These are phyloP conservation scores for Steinernema hermaphroditum DNA, from an alignment of 2,888 invertebrate genomes.

Conservation along the genomic window DNA sequence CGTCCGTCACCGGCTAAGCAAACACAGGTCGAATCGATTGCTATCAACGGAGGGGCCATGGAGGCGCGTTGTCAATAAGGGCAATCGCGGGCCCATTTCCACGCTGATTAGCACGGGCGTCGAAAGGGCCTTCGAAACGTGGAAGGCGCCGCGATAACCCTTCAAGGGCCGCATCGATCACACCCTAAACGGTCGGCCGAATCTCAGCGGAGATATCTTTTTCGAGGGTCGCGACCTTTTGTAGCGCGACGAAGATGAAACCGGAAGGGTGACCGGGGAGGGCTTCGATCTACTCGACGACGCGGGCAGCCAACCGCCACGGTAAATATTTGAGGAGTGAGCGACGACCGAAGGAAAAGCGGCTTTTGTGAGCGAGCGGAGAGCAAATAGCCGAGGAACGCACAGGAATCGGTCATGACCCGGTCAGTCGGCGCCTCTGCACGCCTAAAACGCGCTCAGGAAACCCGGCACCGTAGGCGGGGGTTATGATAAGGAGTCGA, in stretches of 20 bases:
- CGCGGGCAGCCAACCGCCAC: slow-evolving; percentile 25
- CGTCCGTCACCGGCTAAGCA: slow-evolving; percentile 11
- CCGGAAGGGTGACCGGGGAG: neutral
- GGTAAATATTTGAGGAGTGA: slow-evolving; percentile 28
- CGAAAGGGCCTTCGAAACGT: too few relatives aligned
- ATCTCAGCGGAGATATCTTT: neutral
- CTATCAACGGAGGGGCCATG: slow-evolving; percentile 25
- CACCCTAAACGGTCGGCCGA: neutral
- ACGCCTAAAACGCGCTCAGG: too few relatives aligned
- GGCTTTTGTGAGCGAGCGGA: slow-evolving; percentile 16
- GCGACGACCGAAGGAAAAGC: slow-evolving; percentile 27
- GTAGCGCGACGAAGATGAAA: slow-evolving; percentile 18
- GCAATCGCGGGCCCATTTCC: neutral
- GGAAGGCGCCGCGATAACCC: too few relatives aligned
- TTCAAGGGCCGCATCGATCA: neutral
- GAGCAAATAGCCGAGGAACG: slow-evolving; percentile 9
- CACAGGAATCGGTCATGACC: neutral
- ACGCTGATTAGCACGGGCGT: slow-evolving; percentile 13
- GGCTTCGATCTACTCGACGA: slow-evolving; percentile 4
- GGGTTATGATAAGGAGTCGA: too few relatives aligned
- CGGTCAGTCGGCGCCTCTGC: slow-evolving; percentile 19
- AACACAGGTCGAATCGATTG: slow-evolving; percentile 30
- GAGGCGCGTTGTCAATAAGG: slow-evolving; percentile 20
- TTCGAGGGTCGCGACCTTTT: slow-evolving; percentile 17
- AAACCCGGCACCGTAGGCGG: too few relatives aligned